phyloP scores from a whole-genome alignment of 2,113 vertebrate genomes.

The Clinocottus analis region DNA sequence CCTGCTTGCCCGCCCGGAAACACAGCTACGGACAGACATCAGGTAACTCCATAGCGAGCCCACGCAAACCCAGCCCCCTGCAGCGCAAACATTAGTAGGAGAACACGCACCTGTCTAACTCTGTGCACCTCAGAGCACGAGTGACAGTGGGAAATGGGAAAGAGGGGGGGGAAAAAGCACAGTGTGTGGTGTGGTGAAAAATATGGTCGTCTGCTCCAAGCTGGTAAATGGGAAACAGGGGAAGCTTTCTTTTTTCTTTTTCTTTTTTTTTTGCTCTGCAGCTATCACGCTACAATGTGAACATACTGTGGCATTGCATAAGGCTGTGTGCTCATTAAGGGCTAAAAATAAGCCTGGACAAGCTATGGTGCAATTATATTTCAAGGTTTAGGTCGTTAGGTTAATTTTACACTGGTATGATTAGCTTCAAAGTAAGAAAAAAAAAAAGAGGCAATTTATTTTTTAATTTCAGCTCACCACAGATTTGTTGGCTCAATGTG shows the following conservation, averaged over 20 bases:
- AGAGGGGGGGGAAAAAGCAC: conserved; percentile 4
- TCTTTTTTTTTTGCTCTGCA: conserved; percentile 14
- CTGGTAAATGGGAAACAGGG: conserved; percentile 29
- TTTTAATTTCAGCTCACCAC: background rate
- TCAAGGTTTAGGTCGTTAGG: background rate
- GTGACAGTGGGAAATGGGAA: conserved; percentile 31
- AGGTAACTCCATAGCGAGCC: conserved; percentile 55
- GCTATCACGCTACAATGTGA: conserved; percentile 36
- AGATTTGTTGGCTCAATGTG: background rate
- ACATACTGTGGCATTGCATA: conserved; percentile 29
- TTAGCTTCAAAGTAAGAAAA: background rate
- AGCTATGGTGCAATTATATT: conserved; percentile 3
- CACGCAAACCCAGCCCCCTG: conserved; percentile 53
- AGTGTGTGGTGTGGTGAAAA: conserved; percentile 6
- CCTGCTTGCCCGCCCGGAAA: conserved; percentile 47
- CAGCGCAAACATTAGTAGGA: conserved; percentile 55
- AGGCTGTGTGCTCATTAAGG: conserved; percentile 31
- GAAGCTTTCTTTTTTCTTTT: background rate
- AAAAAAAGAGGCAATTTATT: background rate
- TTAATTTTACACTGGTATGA: background rate
- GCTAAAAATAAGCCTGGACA: conserved; percentile 22
- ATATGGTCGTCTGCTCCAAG: conserved; percentile 12
- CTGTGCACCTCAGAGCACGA: conserved; percentile 25
- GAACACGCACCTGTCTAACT: conserved; percentile 52
- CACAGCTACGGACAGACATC: conserved; percentile 52